Evolutionary conservation across 2,113 vertebrate genomes (phyloP), one percentile per base, ranked within the genome.

Genomic region (Eulacestoma nigropectus): DNA sequence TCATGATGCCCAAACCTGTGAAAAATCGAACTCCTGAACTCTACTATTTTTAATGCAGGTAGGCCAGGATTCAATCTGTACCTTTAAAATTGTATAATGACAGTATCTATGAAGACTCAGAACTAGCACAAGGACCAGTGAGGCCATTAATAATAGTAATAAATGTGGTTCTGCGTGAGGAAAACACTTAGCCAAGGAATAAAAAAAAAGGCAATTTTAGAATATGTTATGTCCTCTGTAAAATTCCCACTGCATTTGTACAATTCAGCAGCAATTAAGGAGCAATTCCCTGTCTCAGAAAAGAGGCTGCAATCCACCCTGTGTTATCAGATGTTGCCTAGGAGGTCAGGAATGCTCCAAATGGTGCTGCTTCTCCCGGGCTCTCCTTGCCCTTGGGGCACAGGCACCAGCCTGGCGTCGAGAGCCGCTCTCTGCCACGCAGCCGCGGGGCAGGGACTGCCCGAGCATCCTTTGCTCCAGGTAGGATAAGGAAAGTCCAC

Each of bases 91-190:
- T 67, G 49, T 76, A n/a, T 29, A 41, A 91, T 64, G 79, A 89
- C 41, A 93, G 47, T 23, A 93, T 63, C 68, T 50, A 35, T 77
- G 81, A 91, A 64, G 85, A 74, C 33, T 90, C 44, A 16, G 59
- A 89, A 89, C 16, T 23, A 92, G 67, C 47, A 72, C 29, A 60
- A 75, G 52, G 60, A 88, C 56, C 7, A 0, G 11, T 29, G 76
- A 93, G 44, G 65, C 49, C 42, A 78, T 97, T 91, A 95, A 90
- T 93, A 95, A 87, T 32, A 90, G 89, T 52, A 89, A 91, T 84
- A 92, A 92, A 89, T 1, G 11, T 3, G 11, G 73, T 78, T 95
- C 80, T 87, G 65, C 12, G 2, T 75, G 89, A 95, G 47, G 41
- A 90, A 89, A 95, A 93, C 92, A 90, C 67, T 77, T 81, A 87